Evolutionary conservation across 2,113 vertebrate species (phyloP), one percentile per base, ranked within the genome.

Genomic region (Pygoscelis antarcticus): DNA sequence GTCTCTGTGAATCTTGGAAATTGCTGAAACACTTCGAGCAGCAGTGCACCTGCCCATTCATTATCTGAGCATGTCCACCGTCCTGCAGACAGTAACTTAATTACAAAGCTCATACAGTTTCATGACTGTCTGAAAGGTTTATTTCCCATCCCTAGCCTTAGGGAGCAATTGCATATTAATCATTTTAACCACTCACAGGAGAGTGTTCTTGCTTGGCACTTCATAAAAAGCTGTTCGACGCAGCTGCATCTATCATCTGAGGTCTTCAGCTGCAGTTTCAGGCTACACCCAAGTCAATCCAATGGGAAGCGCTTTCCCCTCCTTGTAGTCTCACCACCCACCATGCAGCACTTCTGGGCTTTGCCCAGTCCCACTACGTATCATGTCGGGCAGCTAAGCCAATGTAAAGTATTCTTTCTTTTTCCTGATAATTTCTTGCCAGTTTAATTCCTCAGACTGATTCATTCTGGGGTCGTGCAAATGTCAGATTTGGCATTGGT

Each of bases 51-150:
- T 70, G 47, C 60, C 60, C 71, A 60, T 74, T 40, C 57, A 9
- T 74, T 60, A 87, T 5, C 38, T 18, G 7, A 80, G 30, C 46
- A 61, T 13, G 23, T 0, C 44, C 10, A 1, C 20, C 1, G 0
- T 30, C 26, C 71, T 65, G 46, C 66, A 71, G 72, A 44, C 66
- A 83, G 34, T 9, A 93, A 49, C 77, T 79, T 47, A 65, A 92
- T 82, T 83, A 61, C 57, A 65, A 40, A 88, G 66, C 49, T 19
- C 52, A 27, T 23, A 15, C 23, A 66, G 52, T 23, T 77, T 34
- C 87, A 69, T 30, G 32, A 34, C 58, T 81, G 51, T 10, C 90
- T 90, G 57, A 29, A 93, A 93, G 70, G 85, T 77, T 91, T 58
- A 70, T 70, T 89, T 81, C 40, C 78, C 58, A 83, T 58, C n/a